These are phyloP conservation scores for Oophaga pumilio DNA, from an alignment of 2,113 vertebrate species.

Conservation along the genomic window DNA sequence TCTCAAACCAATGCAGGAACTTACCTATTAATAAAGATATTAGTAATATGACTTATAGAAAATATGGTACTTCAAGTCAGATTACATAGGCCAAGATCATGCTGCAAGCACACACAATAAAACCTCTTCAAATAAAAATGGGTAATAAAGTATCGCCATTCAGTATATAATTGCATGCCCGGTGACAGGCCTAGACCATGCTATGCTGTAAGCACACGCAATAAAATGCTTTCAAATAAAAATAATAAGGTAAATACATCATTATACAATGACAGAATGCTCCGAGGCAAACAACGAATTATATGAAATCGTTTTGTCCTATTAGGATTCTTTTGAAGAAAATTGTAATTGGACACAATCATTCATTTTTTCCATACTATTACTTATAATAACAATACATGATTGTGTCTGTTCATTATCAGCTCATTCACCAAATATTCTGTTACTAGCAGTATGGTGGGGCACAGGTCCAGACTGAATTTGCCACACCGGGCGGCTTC, in stretches of 20 bases:
- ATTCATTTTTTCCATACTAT: background rate
- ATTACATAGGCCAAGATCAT: background rate
- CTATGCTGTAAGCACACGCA: slow-evolving; percentile 1
- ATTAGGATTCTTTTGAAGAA: background rate
- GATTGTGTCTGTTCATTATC: background rate
- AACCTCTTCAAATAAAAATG: background rate
- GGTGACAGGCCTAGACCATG: background rate
- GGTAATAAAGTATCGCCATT: background rate
- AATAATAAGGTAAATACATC: slow-evolving; percentile 14
- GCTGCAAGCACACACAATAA: background rate
- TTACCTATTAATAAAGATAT: background rate
- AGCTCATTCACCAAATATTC: background rate
- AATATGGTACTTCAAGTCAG: background rate
- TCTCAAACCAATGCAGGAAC: background rate
- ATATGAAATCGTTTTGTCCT: background rate
- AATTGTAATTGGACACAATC: background rate
- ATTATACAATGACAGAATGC: background rate
- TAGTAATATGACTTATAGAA: background rate
- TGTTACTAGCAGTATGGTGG: background rate
- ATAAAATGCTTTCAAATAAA: slow-evolving; percentile 18
- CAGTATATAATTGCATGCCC: slow-evolving; percentile 7
- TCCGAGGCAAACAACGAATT: background rate
- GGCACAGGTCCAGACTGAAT: too few relatives aligned
- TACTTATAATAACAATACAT: background rate
- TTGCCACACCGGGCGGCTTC: too few relatives aligned